Evolutionary conservation across 2,797 vertebrate genomes (phyloP).

Genomic region (Enoplosus armatus): DNA sequence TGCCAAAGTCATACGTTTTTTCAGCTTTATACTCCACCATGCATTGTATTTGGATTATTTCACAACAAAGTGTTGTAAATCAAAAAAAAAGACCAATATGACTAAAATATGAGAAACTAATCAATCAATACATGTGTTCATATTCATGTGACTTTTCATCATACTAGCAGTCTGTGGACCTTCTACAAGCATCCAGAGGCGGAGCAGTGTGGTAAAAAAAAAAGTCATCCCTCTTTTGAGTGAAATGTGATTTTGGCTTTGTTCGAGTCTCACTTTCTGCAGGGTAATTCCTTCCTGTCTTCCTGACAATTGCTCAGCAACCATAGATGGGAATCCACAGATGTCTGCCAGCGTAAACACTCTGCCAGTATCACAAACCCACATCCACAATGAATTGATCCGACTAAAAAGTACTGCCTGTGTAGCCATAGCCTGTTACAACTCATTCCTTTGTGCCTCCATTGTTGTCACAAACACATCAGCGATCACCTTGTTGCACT

Average conservation of each 20-base stretch:
- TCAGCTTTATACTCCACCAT: not conserved
- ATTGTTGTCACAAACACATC: not conserved
- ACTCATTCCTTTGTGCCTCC: not conserved
- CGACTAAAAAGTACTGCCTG: not conserved
- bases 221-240: not conserved
- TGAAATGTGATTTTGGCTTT: not conserved
- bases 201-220: not conserved
- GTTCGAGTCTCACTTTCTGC: not conserved
- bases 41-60: not conserved
- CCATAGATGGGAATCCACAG: conserved; percentile 5
- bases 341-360: conserved; percentile 8
- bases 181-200: not conserved
- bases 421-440: not conserved
- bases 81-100: not conserved
- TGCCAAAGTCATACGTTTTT: conserved; percentile 25
- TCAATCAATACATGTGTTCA: not conserved
- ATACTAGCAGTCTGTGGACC: not conserved
- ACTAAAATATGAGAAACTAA: not conserved
- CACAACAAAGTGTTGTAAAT: not conserved
- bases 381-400: not conserved
- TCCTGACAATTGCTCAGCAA: conserved; percentile 4
- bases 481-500: not conserved
- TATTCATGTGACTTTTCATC: not conserved
- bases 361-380: not conserved
- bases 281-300: conserved; percentile 7